These are phyloP conservation scores for Cottoperca gobio DNA, from an alignment of 2,797 vertebrate genomes.

Conservation along the genomic window DNA sequence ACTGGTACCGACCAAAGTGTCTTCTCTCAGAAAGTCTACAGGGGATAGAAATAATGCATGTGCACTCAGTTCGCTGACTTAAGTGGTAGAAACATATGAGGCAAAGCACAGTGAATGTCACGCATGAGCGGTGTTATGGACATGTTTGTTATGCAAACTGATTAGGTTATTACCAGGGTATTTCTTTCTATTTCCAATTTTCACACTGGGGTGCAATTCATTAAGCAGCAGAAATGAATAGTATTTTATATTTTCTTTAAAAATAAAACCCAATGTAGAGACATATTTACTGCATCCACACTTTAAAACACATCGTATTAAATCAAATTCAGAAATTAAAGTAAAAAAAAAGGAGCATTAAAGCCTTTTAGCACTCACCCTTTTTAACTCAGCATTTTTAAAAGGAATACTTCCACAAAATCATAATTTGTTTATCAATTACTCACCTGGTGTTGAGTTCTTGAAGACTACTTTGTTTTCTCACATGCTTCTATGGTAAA, in stretches of 20 bases:
- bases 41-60: slow-evolving; percentile 27
- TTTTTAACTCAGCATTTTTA: slow-evolving; percentile 12
- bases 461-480: too few relatives aligned
- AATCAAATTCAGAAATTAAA: slow-evolving; percentile 23
- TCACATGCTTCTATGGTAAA: too few relatives aligned
- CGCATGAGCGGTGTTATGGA: background rate
- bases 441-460: too few relatives aligned
- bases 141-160: slow-evolving; percentile 18
- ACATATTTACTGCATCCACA: slow-evolving; percentile 16
- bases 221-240: slow-evolving; percentile 12
- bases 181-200: slow-evolving; percentile 24
- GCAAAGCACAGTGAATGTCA: slow-evolving; percentile 18
- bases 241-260: background rate
- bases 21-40: slow-evolving; percentile 91
- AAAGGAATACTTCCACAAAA: too few relatives aligned
- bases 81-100: background rate
- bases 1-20: slow-evolving; percentile 90
- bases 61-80: background rate
- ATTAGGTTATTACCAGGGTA: slow-evolving; percentile 9
- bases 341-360: background rate
- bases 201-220: slow-evolving; percentile 30
- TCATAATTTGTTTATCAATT: too few relatives aligned
- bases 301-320: slow-evolving; percentile 23
- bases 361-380: background rate
- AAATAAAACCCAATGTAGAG: slow-evolving; percentile 9